Evolutionary conservation across 2,113 vertebrate genomes (phyloP).

Genomic region (Colossoma macropomum): DNA sequence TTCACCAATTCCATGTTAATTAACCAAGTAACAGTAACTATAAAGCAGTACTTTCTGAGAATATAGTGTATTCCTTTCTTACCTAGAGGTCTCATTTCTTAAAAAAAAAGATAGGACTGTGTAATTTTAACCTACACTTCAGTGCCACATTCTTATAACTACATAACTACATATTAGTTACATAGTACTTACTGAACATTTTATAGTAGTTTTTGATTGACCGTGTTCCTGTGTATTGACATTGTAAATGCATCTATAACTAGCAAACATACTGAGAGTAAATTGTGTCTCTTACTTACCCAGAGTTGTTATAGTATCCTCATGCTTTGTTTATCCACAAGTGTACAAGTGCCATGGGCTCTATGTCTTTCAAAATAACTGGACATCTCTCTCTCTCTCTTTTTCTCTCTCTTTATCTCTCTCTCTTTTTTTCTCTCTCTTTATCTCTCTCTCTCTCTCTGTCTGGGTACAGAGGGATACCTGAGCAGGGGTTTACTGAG

Average conservation of each 20-base stretch:
- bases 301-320: slow-evolving; percentile 11
- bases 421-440: neutral
- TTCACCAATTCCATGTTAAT: too few relatives aligned
- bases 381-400: neutral
- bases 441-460: neutral
- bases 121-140: neutral
- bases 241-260: too few relatives aligned
- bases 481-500: slow-evolving; percentile 66
- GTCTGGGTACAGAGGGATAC: slow-evolving; percentile 66
- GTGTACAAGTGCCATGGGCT: neutral
- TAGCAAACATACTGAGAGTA: neutral
- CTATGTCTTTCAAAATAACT: slow-evolving; percentile 26
- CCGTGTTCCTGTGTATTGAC: too few relatives aligned
- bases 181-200: too few relatives aligned
- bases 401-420: neutral
- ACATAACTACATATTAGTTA: neutral
- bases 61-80: slow-evolving; percentile 2
- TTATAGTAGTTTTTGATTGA: too few relatives aligned
- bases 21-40: too few relatives aligned
- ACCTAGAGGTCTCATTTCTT: neutral
- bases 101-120: too few relatives aligned
- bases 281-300: slow-evolving; percentile 23
- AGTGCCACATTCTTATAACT: neutral
- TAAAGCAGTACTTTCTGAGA: neutral
- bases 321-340: slow-evolving; percentile 18